Base-by-base conservation (phyloP, 1,140 invertebrate species). In the Drosophila auraria region DNA sequence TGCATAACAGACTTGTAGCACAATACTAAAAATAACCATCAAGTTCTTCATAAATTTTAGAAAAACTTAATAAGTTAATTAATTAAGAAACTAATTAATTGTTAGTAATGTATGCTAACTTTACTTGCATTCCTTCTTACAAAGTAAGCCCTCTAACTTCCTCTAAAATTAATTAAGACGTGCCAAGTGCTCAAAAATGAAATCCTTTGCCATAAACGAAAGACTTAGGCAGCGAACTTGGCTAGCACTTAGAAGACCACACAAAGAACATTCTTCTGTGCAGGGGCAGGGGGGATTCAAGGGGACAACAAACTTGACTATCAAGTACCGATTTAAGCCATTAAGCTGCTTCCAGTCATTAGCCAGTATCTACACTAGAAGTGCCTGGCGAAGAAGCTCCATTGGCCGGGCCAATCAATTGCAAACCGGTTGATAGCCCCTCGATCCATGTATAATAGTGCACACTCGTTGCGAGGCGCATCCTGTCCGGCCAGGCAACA, bases 341-440 rank as follows among this genome's bases (percentile, higher is more conserved):
- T 78, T 62, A 78, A 78, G 50, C 65, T 78, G 62, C 61, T 56
- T 25, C 38, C 57, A 65, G 84, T 65, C 75, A 83, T 83, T 89
- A 78, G 76, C 78, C 54, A 70, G 82, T 84, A 80, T 87, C 69
- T 87, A 87, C 84, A 87, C 84, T 63, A 81, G 84, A 87, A 87
- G 72, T 89, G 69, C 64, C 33, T 44, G 50, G 25, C 50, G 49
- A 69, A 70, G 42, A 70, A 49, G 70, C 70, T 66, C 57, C 73
- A 56, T 36, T 68, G 68, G 74, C 71, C 75, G 25, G 63, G 83
- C 83, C 84, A 87, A 87, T 89, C 81, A 89, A 84, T 80, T 44
- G 73, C 81, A 87, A 87, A 87, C 84, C 84, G 84, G 84, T 87
- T 87, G 80, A 87, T 89, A 82, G 86, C 70, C 74, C 50, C 66